Conservation (phyloP, 53 echinoderm and acorn worm genomes). For the Arbacia lixula region DNA sequence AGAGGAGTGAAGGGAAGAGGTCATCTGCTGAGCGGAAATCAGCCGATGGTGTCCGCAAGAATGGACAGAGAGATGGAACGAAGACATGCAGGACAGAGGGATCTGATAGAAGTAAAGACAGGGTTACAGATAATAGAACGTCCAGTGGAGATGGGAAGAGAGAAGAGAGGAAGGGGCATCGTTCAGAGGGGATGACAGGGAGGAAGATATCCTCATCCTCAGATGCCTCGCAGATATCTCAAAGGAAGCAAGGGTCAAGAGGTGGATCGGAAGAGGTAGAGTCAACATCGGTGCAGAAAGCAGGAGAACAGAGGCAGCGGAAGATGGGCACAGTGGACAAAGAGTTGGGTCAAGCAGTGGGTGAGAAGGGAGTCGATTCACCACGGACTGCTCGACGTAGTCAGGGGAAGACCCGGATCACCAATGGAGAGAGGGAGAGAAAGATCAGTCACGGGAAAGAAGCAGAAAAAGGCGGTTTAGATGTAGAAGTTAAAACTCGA, state of each 20-base stretch:
- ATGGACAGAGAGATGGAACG: neutral
- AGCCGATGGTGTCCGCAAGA: constrained; percentile 9
- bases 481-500: neutral
- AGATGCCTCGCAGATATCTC: neutral
- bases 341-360: too few relatives aligned
- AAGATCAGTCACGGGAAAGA: neutral
- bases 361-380: too few relatives aligned
- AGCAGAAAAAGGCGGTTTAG: neutral
- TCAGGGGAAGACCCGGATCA: neutral
- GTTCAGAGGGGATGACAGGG: constrained; percentile 13
- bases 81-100: constrained; percentile 4
- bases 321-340: neutral
- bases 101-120: constrained; percentile 18
- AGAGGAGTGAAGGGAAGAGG: constrained; percentile 22
- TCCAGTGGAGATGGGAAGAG: neutral
- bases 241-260: neutral
- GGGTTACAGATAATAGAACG: neutral
- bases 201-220: neutral
- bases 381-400: neutral
- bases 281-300: neutral
- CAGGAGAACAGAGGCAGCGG: neutral
- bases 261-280: neutral
- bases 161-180: neutral
- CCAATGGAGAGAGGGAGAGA: neutral
- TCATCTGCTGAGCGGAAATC: constrained; percentile 7